Evolutionary conservation across 2,888 invertebrate species (phyloP), one percentile per base, ranked within the genome.

Genomic region (Apamea epomidion): DNA sequence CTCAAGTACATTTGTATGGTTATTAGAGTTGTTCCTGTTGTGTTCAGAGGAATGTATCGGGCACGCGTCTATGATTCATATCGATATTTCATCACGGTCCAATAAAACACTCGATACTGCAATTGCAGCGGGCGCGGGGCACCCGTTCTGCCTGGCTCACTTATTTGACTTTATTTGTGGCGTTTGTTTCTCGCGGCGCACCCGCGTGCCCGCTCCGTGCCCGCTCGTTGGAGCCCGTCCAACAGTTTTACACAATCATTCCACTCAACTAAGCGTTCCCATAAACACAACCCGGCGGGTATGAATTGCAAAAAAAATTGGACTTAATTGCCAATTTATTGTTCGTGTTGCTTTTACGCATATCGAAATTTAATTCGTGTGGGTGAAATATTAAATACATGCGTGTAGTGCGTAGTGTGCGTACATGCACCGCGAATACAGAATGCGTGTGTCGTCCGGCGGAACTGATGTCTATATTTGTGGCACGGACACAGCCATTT

Each of bases 191-290:
- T 92, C 93, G 92, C 83, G 80, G 90, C 82, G 74, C 92, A 91
- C 93, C 92, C 93, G 90, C 84, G 83, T 92, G 91, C 92, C 92
- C 93, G 92, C 93, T 91, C 92, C 83, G 83, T 92, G 91, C 92
- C 92, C 93, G 92, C 93, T 91, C 92, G 95, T 95, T 97, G 97
- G 97, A 96, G 92, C 90, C 91, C 89, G 93, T 95, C 97, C 97
- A 97, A 97, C 95, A 95, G 95, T 96, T 97, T 97, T 97, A 97
- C 96, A 97, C 96, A 97, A 97, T 97, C 96, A 97, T 97, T 97
- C 96, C 97, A 97, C 96, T 97, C 96, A 96, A 97, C 96, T 96
- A 96, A 97, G 96, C 97, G 96, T 95, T 94, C 94, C 95, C 96
- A 96, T 97, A 97, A 97, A 97, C 97, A 97, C 95, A 95, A 95